Evolutionary conservation across 2,113 vertebrate genomes (phyloP).

Genomic region (Emydura subglobosa): DNA sequence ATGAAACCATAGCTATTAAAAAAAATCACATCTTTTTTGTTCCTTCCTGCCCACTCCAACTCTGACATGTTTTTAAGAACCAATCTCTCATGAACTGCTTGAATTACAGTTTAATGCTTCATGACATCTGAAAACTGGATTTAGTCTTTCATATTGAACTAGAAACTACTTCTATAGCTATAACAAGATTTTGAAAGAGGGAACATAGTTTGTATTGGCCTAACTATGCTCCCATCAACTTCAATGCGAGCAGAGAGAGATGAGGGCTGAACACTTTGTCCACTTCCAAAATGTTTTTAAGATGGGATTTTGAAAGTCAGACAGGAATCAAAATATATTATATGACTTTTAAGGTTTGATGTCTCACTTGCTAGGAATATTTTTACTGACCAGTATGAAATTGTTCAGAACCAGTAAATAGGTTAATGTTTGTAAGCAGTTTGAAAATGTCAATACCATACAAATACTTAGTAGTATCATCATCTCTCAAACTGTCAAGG

Average conservation of each 20-base stretch:
- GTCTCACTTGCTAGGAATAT: neutral
- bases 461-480: neutral
- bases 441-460: neutral
- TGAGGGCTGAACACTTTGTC: neutral
- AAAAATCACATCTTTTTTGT: neutral
- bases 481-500: neutral
- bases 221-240: neutral
- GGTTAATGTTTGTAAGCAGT: neutral
- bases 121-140: neutral
- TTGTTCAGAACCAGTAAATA: neutral
- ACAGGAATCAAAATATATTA: neutral
- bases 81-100: neutral
- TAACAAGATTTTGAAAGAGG: neutral
- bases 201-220: neutral
- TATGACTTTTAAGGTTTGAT: neutral
- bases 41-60: neutral
- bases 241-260: neutral
- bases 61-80: neutral
- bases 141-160: neutral
- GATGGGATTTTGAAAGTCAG: neutral
- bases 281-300: too few species aligned
- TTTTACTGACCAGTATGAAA: neutral
- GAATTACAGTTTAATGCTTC: neutral
- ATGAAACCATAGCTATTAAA: neutral
- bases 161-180: neutral